A percentile compares a stretch with the other conserved stretches of the same genome.
Evolutionary conservation across 2,888 invertebrate genomes (phyloP).

Genomic region (Thalpophila matura): DNA sequence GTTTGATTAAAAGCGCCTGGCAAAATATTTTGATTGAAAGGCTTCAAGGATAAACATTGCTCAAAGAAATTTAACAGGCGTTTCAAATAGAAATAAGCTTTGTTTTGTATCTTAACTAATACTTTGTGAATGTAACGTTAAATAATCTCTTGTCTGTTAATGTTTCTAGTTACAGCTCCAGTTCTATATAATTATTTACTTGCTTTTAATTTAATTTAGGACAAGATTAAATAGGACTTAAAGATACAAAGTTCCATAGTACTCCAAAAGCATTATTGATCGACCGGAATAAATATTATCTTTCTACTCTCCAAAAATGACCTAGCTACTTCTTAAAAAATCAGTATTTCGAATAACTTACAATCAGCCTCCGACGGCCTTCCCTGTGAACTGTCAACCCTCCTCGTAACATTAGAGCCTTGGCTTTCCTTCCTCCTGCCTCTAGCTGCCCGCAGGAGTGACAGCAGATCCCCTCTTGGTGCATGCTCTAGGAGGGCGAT

Average conservation of each 20-base stretch:
- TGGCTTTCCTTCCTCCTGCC: slow-evolving; percentile 73
- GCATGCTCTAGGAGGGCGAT: slow-evolving; percentile 95
- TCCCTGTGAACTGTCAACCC: slow-evolving; percentile 73
- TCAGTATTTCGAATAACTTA: no score
- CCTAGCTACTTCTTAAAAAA: no score
- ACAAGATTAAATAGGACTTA: no score
- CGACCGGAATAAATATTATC: no score
- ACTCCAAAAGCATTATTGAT: no score
- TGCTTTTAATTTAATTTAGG: no score
- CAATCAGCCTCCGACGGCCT: slow-evolving; percentile 91
- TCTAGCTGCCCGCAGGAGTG: slow-evolving; percentile 90
- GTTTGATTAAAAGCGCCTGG: slow-evolving; percentile 21
- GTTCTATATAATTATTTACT: no score
- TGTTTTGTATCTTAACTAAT: background rate
- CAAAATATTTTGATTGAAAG: slow-evolving; percentile 36
- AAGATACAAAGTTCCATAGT: no score
- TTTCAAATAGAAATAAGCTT: slow-evolving; percentile 1
- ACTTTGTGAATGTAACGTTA: background rate
- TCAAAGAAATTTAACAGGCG: slow-evolving; percentile 31
- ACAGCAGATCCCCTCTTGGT: slow-evolving; percentile 94
- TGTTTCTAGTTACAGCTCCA: no score
- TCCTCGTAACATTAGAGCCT: slow-evolving; percentile 86
- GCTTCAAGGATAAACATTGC: slow-evolving; percentile 33
- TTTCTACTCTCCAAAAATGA: no score
- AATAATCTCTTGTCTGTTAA: background rate